A percentile compares a stretch with the other conserved stretches of the same genome.
These are phyloP conservation scores for Erithacus rubecula DNA, from an alignment of 2,797 vertebrate genomes.

Conservation along the genomic window DNA sequence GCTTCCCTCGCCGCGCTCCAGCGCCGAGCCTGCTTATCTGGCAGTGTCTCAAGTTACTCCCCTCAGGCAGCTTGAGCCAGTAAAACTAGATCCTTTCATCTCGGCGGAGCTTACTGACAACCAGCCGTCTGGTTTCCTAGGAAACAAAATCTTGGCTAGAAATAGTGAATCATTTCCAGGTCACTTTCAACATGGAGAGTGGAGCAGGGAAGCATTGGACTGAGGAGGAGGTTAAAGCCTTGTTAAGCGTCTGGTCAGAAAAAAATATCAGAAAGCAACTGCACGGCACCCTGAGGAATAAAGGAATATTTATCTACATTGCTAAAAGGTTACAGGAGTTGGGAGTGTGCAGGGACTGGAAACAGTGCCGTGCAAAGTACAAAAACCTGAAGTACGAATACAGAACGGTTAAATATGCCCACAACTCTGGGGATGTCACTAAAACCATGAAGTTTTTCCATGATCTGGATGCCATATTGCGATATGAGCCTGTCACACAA, in stretches of 20 bases:
- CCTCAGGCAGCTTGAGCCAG: conserved; percentile 92
- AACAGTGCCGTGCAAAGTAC: conserved; percentile 88
- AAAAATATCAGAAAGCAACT: conserved; percentile 81
- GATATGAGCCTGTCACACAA: conserved; percentile 60
- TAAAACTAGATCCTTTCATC: conserved; percentile 88
- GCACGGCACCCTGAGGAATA: conserved; percentile 81
- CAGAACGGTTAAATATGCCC: conserved; percentile 78
- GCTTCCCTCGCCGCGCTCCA: conserved; percentile 67
- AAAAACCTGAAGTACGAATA: conserved; percentile 87
- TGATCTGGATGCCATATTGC: conserved; percentile 78
- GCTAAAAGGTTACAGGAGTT: conserved; percentile 88
- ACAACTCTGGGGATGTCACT: conserved; percentile 74
- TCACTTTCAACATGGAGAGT: conserved; percentile 95
- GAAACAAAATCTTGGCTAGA: conserved; percentile 90
- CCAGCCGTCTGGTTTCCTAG: conserved; percentile 94
- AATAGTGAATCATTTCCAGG: conserved; percentile 94
- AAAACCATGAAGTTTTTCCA: conserved; percentile 79
- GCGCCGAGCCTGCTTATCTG: conserved; percentile 80
- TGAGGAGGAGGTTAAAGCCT: conserved; percentile 88
- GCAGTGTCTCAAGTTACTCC: conserved; percentile 91
- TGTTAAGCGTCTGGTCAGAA: conserved; percentile 87
- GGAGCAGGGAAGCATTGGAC: conserved; percentile 88
- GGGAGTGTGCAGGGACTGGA: conserved; percentile 87
- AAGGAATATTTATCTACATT: conserved; percentile 88
- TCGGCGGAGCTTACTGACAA: conserved; percentile 85